Evolutionary conservation across 2,797 vertebrate genomes (phyloP), one percentile per base, ranked within the genome.

Genomic region (Falco concolor): DNA sequence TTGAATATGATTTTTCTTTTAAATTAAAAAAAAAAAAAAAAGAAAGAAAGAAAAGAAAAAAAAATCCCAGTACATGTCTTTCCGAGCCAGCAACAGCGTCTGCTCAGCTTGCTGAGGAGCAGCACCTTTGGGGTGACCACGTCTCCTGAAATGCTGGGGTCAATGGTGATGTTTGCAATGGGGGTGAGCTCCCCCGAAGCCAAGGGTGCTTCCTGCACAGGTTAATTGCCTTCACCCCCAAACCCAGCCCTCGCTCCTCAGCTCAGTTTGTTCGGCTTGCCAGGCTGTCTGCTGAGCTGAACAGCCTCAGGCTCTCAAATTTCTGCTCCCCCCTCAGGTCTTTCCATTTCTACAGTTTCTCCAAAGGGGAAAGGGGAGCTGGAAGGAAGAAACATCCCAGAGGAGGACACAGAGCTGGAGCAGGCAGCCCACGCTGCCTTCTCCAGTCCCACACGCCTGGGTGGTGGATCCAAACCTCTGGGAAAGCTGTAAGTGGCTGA

Each of bases 131-230:
- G 30, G 36, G 47, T 8, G n/a, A 36, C 60, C 16, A 19, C 14
- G 0, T 38, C 54, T 57, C 27, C 38, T 1, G 2, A 28, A 34
- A 17, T 13, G 2, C 67, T 34, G 2, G 1, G 25, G 5, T 44
- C 4, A 3, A 16, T 4, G 13, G 38, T 6, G 56, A n/a, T 7
- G 3, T 28, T 50, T 6, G 22, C 50, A 13, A 2, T 2, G 68
- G 68, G 52, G 63, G 38, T 3, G 2, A 53, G 15, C 16, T 30
- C 42, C 61, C 25, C 40, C 11, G 2, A 19, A 38, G 32, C 34
- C 15, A 6, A 13, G 36, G 56, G 28, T 21, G 47, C 5, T 12
- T 17, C 34, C 23, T 1, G 8, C 50, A 4, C 19, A 3, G 24
- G 19, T 17, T 3, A 13, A 11, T 7, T 0, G 8, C 50, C n/a